phyloP scores from a whole-genome alignment of 2,113 vertebrate genomes.

The Nerophis ophidion region DNA sequence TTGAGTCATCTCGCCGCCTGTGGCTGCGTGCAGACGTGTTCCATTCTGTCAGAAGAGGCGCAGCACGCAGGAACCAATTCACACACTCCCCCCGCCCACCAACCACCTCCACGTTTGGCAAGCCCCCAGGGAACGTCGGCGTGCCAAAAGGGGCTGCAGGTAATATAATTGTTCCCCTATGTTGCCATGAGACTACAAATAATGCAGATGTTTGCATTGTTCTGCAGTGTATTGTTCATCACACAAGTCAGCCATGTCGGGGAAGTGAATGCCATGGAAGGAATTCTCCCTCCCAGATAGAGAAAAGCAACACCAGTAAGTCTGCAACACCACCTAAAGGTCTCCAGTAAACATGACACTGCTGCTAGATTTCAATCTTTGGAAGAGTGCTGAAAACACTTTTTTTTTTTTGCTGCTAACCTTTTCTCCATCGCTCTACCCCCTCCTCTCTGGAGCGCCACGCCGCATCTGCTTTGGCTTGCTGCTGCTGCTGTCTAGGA shows the following conservation, averaged over 20 bases:
- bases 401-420: too few relatives aligned
- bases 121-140: conserved; percentile 38
- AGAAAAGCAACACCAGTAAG: conserved; percentile 26
- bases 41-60: conserved; percentile 58
- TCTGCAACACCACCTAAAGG: conserved; percentile 50
- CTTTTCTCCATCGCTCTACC: too few relatives aligned
- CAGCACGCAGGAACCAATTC: conserved; percentile 56
- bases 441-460: too few relatives aligned
- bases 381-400: too few relatives aligned
- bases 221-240: conserved; percentile 11
- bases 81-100: conserved; percentile 32
- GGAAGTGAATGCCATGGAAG: conserved; percentile 29
- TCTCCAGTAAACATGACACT: not conserved
- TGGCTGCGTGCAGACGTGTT: conserved; percentile 62
- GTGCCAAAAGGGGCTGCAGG: too few relatives aligned
- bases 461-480: too few relatives aligned
- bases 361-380: not conserved
- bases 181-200: too few relatives aligned
- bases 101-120: conserved; percentile 30
- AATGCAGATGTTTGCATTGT: too few relatives aligned
- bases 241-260: conserved; percentile 9
- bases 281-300: conserved; percentile 32
- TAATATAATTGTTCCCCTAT: too few relatives aligned
- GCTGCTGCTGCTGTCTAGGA: too few relatives aligned
- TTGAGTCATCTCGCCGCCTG: conserved; percentile 37